phyloP scores from a whole-genome alignment of 2,113 vertebrate species.

The Tetraodon nigroviridis region DNA sequence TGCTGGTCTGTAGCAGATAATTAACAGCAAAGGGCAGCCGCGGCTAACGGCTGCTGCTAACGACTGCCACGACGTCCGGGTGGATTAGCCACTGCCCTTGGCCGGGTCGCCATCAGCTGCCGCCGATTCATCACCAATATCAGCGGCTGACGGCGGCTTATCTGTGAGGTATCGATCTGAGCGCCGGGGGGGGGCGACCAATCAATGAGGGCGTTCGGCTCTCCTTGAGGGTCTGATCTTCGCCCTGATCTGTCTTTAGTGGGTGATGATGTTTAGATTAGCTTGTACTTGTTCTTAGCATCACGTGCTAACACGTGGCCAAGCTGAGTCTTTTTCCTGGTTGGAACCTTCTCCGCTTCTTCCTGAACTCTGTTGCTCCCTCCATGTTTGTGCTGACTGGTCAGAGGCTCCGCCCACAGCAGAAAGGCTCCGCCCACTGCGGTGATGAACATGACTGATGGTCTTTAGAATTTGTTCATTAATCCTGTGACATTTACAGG shows the following conservation, averaged over 20 bases:
- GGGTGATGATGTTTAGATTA: too few species aligned
- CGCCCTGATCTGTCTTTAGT: constrained; percentile 49
- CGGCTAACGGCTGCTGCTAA: too few species aligned
- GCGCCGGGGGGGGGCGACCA: constrained; percentile 40
- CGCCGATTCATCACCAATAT: constrained; percentile 54
- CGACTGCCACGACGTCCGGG: not conserved
- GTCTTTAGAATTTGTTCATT: constrained; percentile 25
- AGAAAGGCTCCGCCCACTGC: not conserved
- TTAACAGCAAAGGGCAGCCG: not conserved
- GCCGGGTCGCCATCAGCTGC: constrained; percentile 25
- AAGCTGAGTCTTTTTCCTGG: too few species aligned
- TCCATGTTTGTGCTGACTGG: not conserved
- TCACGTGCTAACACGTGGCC: too few species aligned
- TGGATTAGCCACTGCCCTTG: constrained; percentile 2
- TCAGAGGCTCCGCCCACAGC: not conserved
- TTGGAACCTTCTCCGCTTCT: too few species aligned
- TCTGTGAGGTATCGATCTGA: constrained; percentile 62
- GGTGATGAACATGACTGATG: constrained; percentile 1
- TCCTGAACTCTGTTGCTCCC: not conserved
- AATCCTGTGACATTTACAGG: constrained; percentile 34
- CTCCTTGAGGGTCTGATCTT: constrained; percentile 66
- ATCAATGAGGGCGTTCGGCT: constrained; percentile 69
- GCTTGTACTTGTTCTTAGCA: too few species aligned
- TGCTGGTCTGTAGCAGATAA: constrained; percentile 3
- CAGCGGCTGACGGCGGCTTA: constrained; percentile 65